Evolutionary conservation across 2,888 invertebrate genomes (phyloP), one percentile per base, ranked within the genome.

Genomic region (Hoplodrina blanda): DNA sequence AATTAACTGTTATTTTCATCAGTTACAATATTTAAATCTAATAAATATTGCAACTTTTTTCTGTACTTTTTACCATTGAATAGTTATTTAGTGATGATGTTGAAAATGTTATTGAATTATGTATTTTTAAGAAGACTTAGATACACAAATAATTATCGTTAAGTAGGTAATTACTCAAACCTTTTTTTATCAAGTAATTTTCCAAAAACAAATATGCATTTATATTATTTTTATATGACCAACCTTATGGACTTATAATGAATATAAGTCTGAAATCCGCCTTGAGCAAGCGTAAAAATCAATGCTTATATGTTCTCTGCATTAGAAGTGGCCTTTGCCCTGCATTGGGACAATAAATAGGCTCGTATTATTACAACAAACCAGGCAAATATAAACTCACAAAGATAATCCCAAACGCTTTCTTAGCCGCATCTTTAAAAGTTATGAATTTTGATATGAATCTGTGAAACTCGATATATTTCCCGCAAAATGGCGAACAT

Each of bases 391-490:
- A 17, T 25, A 20, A 50, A 25, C 2, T 33, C 15, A 15, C 5
- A 69, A 52, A 37, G 33, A 20, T 54, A 30, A 57, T 55, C 50
- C 30, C 20, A 33, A 55, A 49, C 33, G 19, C 10, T 54, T 46
- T 30, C 10, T 19, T 37, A 67, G 25, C 44, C 37, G 30, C 41
- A 54, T 30, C 65, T 63, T 46, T 44, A 50, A 33, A 59, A 63
- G 41, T 61, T 73, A 13, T 30, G 17, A 63, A 56, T 33, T 60
- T 60, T 19, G 49, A 60, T 57, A 73, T 41, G 20, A 44, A 69
- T 67, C 73, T 70, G 7, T n/a, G 64, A 60, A 76, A 65, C 52
- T 56, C 25, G 49, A 67, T 72, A 63, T 73, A 81, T 65, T 76
- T 55, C 33, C 56, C 41, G 41, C 52, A 55, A 71, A 69, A 60